Base-by-base conservation (phyloP, 2,888 invertebrate species). In the Hydropsyche betteni region DNA sequence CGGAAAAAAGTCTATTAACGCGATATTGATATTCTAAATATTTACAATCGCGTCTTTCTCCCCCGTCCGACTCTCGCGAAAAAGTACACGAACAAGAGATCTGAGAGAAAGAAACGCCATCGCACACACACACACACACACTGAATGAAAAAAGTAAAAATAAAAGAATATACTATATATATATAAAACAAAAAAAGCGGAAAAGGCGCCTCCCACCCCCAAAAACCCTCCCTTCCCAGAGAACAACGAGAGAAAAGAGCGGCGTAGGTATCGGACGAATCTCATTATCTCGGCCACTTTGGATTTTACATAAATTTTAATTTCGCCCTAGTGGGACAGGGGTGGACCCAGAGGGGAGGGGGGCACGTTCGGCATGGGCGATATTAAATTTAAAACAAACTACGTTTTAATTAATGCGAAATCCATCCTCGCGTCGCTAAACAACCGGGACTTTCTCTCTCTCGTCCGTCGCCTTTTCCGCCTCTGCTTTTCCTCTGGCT, bases 271-370 rank as follows among this genome's bases (percentile, higher is more conserved):
- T 72, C 72, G 72, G 72, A 53, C 75, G 78, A 73, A 73, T 75
- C 78, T 76, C 78, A 78, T 78, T 78, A 78, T 75, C 73, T 74
- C 75, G 61, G 73, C 76, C 76, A 78, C 78, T 78, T 74, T 38
- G 75, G 69, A 86, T 87, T 87, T 87, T 86, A 87, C 86, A 87
- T 86, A 87, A 88, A 87, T 88, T 87, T 87, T 87, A 88, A 88
- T 87, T 87, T 86, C 85, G 84, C 83, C 85, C 85, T 84, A 85
- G 86, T 87, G 86, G 86, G 86, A 51, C 70, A 51, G 14, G 70
- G 70, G 36, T n/a, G 44, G 44, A 6, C 10, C 44, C 44, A 10
- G 44, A 4, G 86, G 86, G 84, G 84, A 85, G 82, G 80, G 81
- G n/a, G n/a, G n/a, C n/a, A n/a, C 80, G 77, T 78, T 84, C 82